Conservation (phyloP, 2,888 invertebrate species). For the Cheilosia scutellata region DNA sequence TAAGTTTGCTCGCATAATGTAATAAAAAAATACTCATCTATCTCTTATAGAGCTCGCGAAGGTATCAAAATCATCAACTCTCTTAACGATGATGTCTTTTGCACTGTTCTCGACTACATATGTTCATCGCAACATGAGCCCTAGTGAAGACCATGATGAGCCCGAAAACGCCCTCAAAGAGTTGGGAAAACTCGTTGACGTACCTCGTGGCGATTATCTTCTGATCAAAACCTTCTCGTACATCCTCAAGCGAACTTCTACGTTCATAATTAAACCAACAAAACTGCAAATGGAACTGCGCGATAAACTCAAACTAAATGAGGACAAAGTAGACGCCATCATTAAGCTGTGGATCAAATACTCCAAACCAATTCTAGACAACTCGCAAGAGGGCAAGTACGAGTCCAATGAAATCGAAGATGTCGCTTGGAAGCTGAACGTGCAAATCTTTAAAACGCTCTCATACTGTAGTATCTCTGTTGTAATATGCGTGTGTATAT, state of each 20-base stretch:
- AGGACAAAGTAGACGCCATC: conserved; percentile 86
- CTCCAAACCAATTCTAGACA: conserved; percentile 85
- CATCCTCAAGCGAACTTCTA: conserved; percentile 85
- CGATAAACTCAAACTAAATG: conserved; percentile 84
- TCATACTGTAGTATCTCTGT: conserved; percentile 27
- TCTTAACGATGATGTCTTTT: conserved; percentile 82
- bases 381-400: conserved; percentile 83
- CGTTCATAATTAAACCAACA: conserved; percentile 86
- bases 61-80: conserved; percentile 84
- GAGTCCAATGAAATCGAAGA: conserved; percentile 85
- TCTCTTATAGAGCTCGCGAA: conserved; percentile 81
- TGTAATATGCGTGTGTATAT: conserved; percentile 56
- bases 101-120: conserved; percentile 82
- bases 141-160: conserved; percentile 78
- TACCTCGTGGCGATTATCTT: conserved; percentile 82
- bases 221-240: conserved; percentile 84
- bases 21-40: background rate
- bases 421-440: conserved; percentile 86
- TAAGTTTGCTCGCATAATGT: conserved; percentile 37
- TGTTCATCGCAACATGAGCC: conserved; percentile 83
- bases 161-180: conserved; percentile 83
- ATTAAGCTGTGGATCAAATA: conserved; percentile 85
- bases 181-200: conserved; percentile 82
- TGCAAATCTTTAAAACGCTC: conserved; percentile 82
- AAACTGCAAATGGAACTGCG: conserved; percentile 84